Percentiles rank a stretch among this genome's conserved stretches.
Evolutionary conservation across 1,140 invertebrate genomes (phyloP).

Genomic region (Drosophila pruinosa): DNA sequence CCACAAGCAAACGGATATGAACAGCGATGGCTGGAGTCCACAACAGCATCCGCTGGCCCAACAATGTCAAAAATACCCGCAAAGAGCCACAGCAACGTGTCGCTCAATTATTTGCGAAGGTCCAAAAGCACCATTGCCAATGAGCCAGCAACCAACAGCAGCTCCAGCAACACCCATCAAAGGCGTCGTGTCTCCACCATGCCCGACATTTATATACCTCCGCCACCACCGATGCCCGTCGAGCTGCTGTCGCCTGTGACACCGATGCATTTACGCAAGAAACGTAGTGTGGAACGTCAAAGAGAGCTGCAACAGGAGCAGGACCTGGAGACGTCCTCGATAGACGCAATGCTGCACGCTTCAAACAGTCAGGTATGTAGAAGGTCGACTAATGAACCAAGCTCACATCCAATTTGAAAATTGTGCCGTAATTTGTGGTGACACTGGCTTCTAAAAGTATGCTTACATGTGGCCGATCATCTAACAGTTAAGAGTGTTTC

Average conservation of each 20-base stretch:
- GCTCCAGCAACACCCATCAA: neutral
- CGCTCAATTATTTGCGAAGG: slow-evolving; percentile 69
- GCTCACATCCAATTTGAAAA: neutral
- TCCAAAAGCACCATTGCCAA: slow-evolving; percentile 32
- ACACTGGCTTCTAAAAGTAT: neutral
- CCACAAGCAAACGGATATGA: slow-evolving; percentile 26
- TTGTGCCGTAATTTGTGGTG: neutral
- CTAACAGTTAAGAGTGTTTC: neutral
- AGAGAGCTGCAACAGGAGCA: neutral
- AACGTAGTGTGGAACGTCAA: slow-evolving; percentile 50
- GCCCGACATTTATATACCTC: slow-evolving; percentile 69
- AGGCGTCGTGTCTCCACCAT: slow-evolving; percentile 66
- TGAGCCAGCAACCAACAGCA: neutral
- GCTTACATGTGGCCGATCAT: neutral
- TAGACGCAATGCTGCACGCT: neutral
- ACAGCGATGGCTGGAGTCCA: slow-evolving; percentile 13
- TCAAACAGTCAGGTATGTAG: slow-evolving; percentile 9
- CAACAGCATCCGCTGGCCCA: no score
- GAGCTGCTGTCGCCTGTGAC: slow-evolving; percentile 58
- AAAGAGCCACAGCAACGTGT: slow-evolving; percentile 62
- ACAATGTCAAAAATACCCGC: slow-evolving; percentile 11
- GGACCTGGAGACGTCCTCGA: neutral
- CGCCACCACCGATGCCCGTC: slow-evolving; percentile 66
- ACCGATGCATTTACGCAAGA: slow-evolving; percentile 62
- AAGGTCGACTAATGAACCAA: neutral